These are phyloP conservation scores for Diploptera punctata DNA, from an alignment of 2,888 invertebrate genomes.

Conservation along the genomic window DNA sequence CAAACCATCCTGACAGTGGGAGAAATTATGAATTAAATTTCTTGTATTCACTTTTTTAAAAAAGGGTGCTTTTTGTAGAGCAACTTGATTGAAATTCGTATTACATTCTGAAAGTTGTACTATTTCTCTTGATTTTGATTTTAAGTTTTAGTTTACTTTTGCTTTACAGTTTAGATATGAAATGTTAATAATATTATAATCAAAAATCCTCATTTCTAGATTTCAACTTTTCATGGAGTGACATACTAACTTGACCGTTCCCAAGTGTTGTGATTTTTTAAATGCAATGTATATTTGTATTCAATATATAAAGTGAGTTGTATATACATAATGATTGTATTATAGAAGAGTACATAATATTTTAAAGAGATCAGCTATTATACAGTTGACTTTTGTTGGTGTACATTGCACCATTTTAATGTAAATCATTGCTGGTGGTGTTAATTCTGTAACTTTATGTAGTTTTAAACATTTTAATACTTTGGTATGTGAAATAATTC, in stretches of 20 bases:
- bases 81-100: conserved; percentile 15
- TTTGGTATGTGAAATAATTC: no score
- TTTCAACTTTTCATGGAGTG: conserved; percentile 13
- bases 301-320: conserved; percentile 18
- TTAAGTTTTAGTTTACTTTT: neutral
- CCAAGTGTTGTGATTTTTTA: conserved; percentile 41
- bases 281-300: conserved; percentile 37
- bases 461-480: no score
- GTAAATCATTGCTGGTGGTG: no score
- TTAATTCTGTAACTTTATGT: no score
- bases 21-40: neutral
- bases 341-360: conserved; percentile 19
- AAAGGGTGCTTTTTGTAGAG: conserved; percentile 25
- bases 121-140: neutral
- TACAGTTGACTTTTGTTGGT: no score
- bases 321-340: conserved; percentile 13
- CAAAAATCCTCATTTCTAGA: neutral
- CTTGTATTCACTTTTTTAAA: conserved; percentile 13
- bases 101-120: neutral
- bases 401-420: no score
- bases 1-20: conserved; percentile 35
- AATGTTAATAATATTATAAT: neutral
- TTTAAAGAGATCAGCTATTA: neutral
- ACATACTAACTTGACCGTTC: conserved; percentile 34
- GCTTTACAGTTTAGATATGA: neutral